phyloP scores from a whole-genome alignment of 1,140 invertebrate species.

The Sitodiplosis mosellana region DNA sequence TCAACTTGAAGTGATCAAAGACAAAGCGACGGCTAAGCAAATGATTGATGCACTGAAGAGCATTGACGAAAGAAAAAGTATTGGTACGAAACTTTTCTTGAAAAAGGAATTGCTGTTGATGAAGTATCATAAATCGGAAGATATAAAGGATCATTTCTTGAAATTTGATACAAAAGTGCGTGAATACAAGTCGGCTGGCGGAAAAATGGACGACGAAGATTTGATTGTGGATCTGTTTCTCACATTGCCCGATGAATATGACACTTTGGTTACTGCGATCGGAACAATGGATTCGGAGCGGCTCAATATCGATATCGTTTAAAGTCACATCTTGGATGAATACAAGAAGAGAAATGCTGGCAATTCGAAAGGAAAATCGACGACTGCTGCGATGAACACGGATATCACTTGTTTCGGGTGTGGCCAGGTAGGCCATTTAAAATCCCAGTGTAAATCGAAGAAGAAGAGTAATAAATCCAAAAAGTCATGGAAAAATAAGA shows the following conservation, averaged over 20 bases:
- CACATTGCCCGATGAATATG: slow-evolving; percentile 7
- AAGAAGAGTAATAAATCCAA: not conserved
- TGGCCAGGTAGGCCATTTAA: not conserved
- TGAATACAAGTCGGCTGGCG: slow-evolving; percentile 6
- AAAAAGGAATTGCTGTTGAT: slow-evolving; percentile 6
- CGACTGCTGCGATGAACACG: not conserved
- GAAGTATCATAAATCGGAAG: slow-evolving; percentile 8
- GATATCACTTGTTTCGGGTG: not conserved
- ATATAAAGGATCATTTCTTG: slow-evolving; percentile 6
- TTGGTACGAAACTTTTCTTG: slow-evolving; percentile 4
- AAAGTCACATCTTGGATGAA: slow-evolving; percentile 3
- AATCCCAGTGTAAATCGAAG: not conserved
- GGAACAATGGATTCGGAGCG: slow-evolving; percentile 4
- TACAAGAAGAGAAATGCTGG: not conserved
- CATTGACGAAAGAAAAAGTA: slow-evolving; percentile 4
- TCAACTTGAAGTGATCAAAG: slow-evolving; percentile 4
- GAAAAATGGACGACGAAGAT: slow-evolving; percentile 6
- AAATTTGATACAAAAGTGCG: slow-evolving; percentile 9
- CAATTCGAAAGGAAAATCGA: not conserved
- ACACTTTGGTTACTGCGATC: slow-evolving; percentile 4
- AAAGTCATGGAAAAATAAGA: not conserved
- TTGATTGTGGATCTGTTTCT: slow-evolving; percentile 8
- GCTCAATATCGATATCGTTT: slow-evolving; percentile 4
- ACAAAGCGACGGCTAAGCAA: slow-evolving; percentile 1
- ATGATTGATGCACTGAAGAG: slow-evolving; percentile 13